These are phyloP conservation scores for Drosophila sproati DNA, from an alignment of 1,140 invertebrate species.

Conservation along the genomic window DNA sequence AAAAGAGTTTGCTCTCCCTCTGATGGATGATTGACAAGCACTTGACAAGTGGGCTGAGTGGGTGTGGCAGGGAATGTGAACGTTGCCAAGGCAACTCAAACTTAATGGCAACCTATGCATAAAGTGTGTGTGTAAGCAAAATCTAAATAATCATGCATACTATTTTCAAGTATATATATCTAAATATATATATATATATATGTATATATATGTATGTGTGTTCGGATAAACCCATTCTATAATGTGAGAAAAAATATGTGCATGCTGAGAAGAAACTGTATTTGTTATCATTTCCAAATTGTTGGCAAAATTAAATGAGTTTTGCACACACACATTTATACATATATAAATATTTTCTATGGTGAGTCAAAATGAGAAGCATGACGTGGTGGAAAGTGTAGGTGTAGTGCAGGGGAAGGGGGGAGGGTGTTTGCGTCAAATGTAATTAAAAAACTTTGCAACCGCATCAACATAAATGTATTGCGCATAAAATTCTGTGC, in stretches of 20 bases:
- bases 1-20: slow-evolving; percentile 39
- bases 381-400: not conserved
- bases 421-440: slow-evolving; percentile 48
- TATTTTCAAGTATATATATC: not conserved
- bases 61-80: not conserved
- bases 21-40: slow-evolving; percentile 72
- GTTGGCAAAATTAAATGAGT: slow-evolving; percentile 78
- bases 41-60: slow-evolving; percentile 47
- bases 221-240: not conserved
- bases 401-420: slow-evolving; percentile 2
- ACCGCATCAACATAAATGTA: slow-evolving; percentile 81
- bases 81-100: slow-evolving; percentile 20
- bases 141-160: slow-evolving; percentile 29
- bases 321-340: slow-evolving; percentile 59
- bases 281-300: slow-evolving; percentile 74
- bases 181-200: not conserved
- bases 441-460: slow-evolving; percentile 81
- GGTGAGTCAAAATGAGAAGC: slow-evolving; percentile 8
- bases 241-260: slow-evolving; percentile 31
- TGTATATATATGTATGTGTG: not conserved
- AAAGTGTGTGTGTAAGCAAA: slow-evolving; percentile 9
- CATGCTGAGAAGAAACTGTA: slow-evolving; percentile 44
- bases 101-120: slow-evolving; percentile 50
- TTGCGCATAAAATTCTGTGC: slow-evolving; percentile 74
- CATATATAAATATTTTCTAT: slow-evolving; percentile 24